Base-by-base conservation (phyloP, 2,113 vertebrate genomes). In the Sclerurus mexicanus region DNA sequence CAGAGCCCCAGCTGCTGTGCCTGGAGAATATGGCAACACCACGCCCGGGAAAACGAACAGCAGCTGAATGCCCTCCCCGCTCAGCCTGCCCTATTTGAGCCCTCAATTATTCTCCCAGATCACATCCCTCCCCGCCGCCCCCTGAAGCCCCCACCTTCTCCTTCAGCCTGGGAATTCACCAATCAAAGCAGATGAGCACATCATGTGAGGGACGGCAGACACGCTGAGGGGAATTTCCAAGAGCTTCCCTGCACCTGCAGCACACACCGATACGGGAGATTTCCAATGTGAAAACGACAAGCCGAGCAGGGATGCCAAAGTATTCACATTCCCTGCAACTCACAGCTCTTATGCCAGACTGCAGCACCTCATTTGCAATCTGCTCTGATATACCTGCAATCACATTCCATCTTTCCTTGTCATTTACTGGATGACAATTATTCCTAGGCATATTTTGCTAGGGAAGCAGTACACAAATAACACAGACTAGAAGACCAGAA, bases 281-380 rank as follows among this genome's bases (percentile, higher is more conserved):
- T 71, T 90, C 92, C 88, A 24, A 6, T 1, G 83, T 10, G 60
- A 88, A 67, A 81, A 85, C 23, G 9, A n/a, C 52, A 44, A 50
- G 56, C 64, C 52, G 27, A 60, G 92, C 68, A 56, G 68, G 2
- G 37, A 82, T 67, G 80, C 86, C 19, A 0, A 78, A 92, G 73
- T 30, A 49, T 7, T 91, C 80, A 4, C 60, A 2, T 28, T 78
- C 90, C 72, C 83, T 42, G 88, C 86, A 25, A 85, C 67, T 91
- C 76, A 33, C 72, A 67, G 90, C 90, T 92, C 80, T 64, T 28
- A 27, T n/a, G 63, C 63, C 96, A 92, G 53, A 76, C 95, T 96
- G 95, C 95, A 96, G 96, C 92, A 76, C 9, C 92, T 92, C 31
- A 93, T 94, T 89, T 96, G 88, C 95, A 93, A 90, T 76, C 92